Evolutionary conservation across 2,888 invertebrate species (phyloP), one percentile per base, ranked within the genome.

Genomic region (Cylloceria caligata): DNA sequence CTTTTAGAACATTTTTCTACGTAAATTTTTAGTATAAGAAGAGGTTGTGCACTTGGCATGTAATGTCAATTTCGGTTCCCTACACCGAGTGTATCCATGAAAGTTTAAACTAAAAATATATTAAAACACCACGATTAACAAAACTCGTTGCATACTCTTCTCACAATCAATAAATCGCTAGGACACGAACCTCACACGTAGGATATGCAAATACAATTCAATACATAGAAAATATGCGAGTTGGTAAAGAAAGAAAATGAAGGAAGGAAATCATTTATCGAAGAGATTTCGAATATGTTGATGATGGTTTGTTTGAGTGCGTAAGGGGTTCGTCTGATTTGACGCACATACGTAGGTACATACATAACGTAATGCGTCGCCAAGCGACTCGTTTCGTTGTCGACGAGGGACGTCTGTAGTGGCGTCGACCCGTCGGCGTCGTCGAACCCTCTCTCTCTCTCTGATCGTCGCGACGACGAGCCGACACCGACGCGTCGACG

Each of bases 391-490:
- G 83, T 64, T 77, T 62, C 42, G 72, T 82, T 85, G 83, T 81
- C 83, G 85, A 84, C 79, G 84, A 83, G 86, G 77, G 85, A 83
- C 83, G 86, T 88, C 83, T 84, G 79, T 81, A 30, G 87, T 83
- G 87, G 84, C 81, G 79, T 82, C 86, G 88, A 89, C 89, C 87
- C 85, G 88, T 87, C 88, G 80, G 87, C 86, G 87, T 89, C 88
- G 86, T 86, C 88, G 62, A 68, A 69, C 64, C n/a, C n/a, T n/a
- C n/a, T n/a, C n/a, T 57, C 49, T 64, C 57, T 83, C 80, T 83
- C 79, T 67, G 73, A 62, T 72, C 77, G 81, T 69, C 81, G 71
- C 69, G 73, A 64, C 82, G 52, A 72, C 36, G 55, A 68, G 55
- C 71, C 65, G 65, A 16, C 71, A 62, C 64, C 55, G 34, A 55